phyloP scores from a whole-genome alignment of 2,888 invertebrate genomes.

The Drosophila ezoana region DNA sequence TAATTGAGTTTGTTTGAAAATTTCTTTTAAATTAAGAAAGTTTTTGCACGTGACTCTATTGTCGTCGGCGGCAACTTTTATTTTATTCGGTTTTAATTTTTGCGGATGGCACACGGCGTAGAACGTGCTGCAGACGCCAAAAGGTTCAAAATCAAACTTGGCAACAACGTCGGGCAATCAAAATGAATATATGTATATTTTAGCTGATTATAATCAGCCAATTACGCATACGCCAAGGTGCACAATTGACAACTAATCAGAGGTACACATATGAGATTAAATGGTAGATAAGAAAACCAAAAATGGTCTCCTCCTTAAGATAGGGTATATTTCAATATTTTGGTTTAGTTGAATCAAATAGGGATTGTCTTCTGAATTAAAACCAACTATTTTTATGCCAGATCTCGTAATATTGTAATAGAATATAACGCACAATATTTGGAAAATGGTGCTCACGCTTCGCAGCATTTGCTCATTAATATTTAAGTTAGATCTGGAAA shows the following conservation, averaged over 20 bases:
- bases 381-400: too few relatives aligned
- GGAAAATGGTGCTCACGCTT: slow-evolving; percentile 78
- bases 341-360: too few relatives aligned
- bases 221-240: slow-evolving; percentile 34
- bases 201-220: slow-evolving; percentile 36
- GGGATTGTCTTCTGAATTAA: too few relatives aligned
- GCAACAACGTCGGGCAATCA: slow-evolving; percentile 41
- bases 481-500: slow-evolving; percentile 51
- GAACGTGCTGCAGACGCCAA: slow-evolving; percentile 67
- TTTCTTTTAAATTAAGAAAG: slow-evolving; percentile 80
- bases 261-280: background rate
- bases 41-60: slow-evolving; percentile 74
- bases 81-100: slow-evolving; percentile 7
- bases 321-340: too few relatives aligned
- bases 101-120: slow-evolving; percentile 11
- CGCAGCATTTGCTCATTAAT: slow-evolving; percentile 81
- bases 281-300: background rate
- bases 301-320: background rate
- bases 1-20: slow-evolving; percentile 80
- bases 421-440: slow-evolving; percentile 37
- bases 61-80: slow-evolving; percentile 47
- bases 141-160: slow-evolving; percentile 26
- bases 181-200: slow-evolving; percentile 35
- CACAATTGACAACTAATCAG: background rate
- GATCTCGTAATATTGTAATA: too few relatives aligned